Percentiles rank a stretch among this genome's conserved stretches.
Conservation (phyloP, 2,888 invertebrate genomes). For the Melitaea athalia region DNA sequence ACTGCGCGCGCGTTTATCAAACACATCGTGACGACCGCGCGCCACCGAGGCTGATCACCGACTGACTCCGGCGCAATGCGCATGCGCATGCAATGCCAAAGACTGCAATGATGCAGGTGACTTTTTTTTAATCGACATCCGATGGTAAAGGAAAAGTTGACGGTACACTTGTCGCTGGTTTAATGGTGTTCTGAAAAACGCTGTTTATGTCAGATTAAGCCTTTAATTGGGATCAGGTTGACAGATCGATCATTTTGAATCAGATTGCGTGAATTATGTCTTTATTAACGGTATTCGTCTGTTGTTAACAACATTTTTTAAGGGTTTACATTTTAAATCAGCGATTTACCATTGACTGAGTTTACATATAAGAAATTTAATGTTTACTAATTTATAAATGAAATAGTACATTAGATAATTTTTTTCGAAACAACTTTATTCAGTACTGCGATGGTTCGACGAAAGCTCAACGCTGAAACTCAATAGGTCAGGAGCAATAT, state of each 20-base stretch:
- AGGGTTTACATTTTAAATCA: too few species aligned
- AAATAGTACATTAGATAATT: too few species aligned
- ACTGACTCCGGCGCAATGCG: conserved; percentile 58
- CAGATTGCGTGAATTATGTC: conserved; percentile 11
- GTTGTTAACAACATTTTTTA: too few species aligned
- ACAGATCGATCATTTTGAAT: conserved; percentile 17
- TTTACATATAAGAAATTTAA: too few species aligned
- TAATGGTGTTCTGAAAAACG: conserved; percentile 15
- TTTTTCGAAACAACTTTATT: too few species aligned
- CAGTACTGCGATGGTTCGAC: too few species aligned
- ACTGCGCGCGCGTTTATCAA: conserved; percentile 62
- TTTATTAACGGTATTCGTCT: conserved; percentile 10
- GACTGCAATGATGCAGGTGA: conserved; percentile 53
- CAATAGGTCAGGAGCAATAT: too few species aligned
- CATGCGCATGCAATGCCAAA: conserved; percentile 14
- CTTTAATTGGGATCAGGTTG: conserved; percentile 15
- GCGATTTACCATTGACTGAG: too few species aligned
- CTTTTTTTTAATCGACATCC: conserved; percentile 37
- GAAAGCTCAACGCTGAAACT: too few species aligned
- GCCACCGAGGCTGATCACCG: conserved; percentile 61
- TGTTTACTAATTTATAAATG: too few species aligned
- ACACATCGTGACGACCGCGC: conserved; percentile 67
- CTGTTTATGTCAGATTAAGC: conserved; percentile 5
- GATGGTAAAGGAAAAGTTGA: conserved; percentile 19
- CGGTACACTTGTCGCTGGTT: conserved; percentile 45